Evolutionary conservation across 2,888 invertebrate species (phyloP).

Genomic region (Malthinus flaveolus): DNA sequence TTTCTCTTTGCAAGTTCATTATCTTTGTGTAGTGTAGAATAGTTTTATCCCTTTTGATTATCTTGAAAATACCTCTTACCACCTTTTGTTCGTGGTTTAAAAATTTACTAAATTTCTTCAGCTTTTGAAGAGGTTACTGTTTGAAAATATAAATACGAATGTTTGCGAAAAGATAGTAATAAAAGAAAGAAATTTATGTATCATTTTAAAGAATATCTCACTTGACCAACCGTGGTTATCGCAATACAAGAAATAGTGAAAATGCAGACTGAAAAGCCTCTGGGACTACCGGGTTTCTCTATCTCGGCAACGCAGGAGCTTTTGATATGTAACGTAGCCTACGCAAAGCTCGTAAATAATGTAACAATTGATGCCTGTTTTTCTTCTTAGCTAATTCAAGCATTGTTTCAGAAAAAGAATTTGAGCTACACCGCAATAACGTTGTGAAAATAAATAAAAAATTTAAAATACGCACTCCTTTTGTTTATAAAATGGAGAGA

Average conservation of each 20-base stretch:
- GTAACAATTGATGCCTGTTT: slow-evolving; percentile 31
- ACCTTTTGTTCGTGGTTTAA: no score
- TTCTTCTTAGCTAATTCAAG: slow-evolving; percentile 27
- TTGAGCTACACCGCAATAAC: slow-evolving; percentile 2
- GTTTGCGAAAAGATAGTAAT: no score
- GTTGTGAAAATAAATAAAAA: slow-evolving; percentile 4
- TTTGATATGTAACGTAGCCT: slow-evolving; percentile 22
- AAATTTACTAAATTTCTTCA: no score
- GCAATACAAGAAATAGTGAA: slow-evolving; percentile 22
- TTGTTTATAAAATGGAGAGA: no score
- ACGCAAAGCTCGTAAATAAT: slow-evolving; percentile 29
- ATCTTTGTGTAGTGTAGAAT: no score
- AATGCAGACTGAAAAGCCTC: slow-evolving; percentile 17
- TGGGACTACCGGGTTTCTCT: slow-evolving; percentile 17
- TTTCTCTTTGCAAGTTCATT: no score
- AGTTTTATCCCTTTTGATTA: no score
- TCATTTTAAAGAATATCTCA: slow-evolving; percentile 10
- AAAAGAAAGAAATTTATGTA: no score
- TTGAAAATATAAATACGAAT: no score
- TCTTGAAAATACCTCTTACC: no score
- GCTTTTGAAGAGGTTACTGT: no score
- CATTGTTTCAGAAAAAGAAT: slow-evolving; percentile 9
- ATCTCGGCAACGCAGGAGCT: slow-evolving; percentile 23
- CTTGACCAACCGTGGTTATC: slow-evolving; percentile 18
- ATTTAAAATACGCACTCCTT: slow-evolving; percentile 9